Base-by-base conservation (phyloP, 2,888 invertebrate genomes). In the Andrena trimmerana region DNA sequence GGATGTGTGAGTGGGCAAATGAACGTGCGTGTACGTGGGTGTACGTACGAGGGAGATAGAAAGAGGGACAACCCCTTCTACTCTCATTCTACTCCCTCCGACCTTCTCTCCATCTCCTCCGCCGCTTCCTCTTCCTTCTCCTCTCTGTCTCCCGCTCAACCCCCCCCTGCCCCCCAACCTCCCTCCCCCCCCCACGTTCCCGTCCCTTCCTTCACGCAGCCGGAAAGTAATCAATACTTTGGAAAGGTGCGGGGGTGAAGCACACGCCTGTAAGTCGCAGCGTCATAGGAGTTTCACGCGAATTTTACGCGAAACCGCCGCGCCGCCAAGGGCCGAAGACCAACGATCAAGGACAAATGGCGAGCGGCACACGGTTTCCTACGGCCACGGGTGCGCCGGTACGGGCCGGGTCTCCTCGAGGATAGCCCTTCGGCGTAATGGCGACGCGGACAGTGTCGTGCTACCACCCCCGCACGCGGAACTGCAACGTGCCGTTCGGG, bases 171-270 rank as follows among this genome's bases (percentile, higher is more conserved):
- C 7, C 29, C n/a, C n/a, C n/a, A n/a, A 29, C 36, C 36, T 0
- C 36, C 2, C 36, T 2, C 2, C 24, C 27, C 27, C 10, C 76
- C 75, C 78, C 69, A 42, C 75, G 70, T 78, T 78, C 81, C 82
- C 83, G 83, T 86, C 89, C 89, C 86, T 90, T 86, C 89, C 88
- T 90, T 87, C 83, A 83, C 87, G 84, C 89, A 81, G 89, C 87
- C 88, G 87, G 89, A 90, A 91, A 92, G 92, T 93, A 92, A 93
- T 93, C 93, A 93, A 93, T 93, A 93, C 93, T 92, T 92, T 89
- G 90, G 88, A 85, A 91, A 90, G 91, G 90, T 91, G 90, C 90
- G 91, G 91, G 90, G 91, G 91, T 88, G 91, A 91, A 87, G 87
- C 86, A 85, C 84, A 86, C 88, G 88, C 79, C 88, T 83, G 87